Evolutionary conservation across 2,113 vertebrate species (phyloP), one percentile per base, ranked within the genome.

Genomic region (Ceuthmochares aereus): DNA sequence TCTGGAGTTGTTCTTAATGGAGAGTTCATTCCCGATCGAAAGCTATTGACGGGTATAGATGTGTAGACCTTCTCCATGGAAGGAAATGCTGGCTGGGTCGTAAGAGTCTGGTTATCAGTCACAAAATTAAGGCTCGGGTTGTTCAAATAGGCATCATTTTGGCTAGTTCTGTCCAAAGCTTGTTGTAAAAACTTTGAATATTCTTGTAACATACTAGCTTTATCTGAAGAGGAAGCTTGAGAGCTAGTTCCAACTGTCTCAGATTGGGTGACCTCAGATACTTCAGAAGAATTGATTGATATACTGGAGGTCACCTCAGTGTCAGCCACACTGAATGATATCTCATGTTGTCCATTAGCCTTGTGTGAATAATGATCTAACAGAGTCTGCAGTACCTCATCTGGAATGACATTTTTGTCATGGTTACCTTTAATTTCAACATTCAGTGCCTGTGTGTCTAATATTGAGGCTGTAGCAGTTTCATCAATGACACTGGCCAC

Each of bases 171-270:
- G 97, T 99, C 99, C 98, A 99, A 97, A 26, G 99, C 99, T 98
- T 99, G 99, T 90, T 99, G 99, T 90, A 99, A 98, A 97, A 99
- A 99, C 97, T 99, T 99, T 26, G 99, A 99, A 96, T 99, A 99
- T 87, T 99, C 99, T 83, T 99, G 99, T 95, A 99, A 96, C 98
- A 99, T 99, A 95, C 98, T 99, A 97, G 99, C 98, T 98, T 99
- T 99, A 97, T 99, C 99, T 14, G 98, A 98, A 2, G 99, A 98
- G 87, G 99, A 99, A 74, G 98, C 97, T 94, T 98, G 99, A 83
- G 98, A 98, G 70, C 98, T 98, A 62, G 98, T 97, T 85, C 98
- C 98, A 66, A 99, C 98, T 68, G 97, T 98, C 96, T 99, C 99
- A 15, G 98, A 94, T 3, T 98, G 99, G 95, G 98, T 98, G 95